These are phyloP conservation scores for Plemyria rubiginata DNA, from an alignment of 2,888 invertebrate species.

Conservation along the genomic window DNA sequence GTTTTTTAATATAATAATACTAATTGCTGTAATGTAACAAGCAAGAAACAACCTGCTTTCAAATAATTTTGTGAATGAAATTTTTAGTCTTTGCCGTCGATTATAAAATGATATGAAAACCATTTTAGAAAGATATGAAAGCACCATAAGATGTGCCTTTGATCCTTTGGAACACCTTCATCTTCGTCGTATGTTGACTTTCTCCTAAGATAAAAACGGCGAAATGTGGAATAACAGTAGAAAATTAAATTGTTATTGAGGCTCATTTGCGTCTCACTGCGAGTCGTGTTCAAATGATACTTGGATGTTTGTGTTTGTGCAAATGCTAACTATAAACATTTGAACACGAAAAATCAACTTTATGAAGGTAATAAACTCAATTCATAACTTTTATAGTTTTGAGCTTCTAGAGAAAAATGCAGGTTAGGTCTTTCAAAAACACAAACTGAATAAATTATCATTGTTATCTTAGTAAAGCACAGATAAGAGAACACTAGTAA, in stretches of 20 bases:
- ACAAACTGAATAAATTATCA: background rate
- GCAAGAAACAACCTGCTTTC: too few relatives aligned
- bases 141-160: too few relatives aligned
- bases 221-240: conserved; percentile 37
- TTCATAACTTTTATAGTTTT: conserved; percentile 8
- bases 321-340: conserved; percentile 21
- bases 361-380: conserved; percentile 4
- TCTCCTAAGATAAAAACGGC: conserved; percentile 39
- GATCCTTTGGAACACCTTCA: conserved; percentile 28
- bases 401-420: background rate
- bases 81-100: too few relatives aligned
- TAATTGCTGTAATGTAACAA: too few relatives aligned
- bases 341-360: conserved; percentile 8
- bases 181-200: conserved; percentile 37
- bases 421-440: background rate
- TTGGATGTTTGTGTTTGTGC: conserved; percentile 13
- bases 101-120: too few relatives aligned
- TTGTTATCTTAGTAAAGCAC: too few relatives aligned
- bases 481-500: too few relatives aligned
- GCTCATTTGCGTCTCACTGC: conserved; percentile 35
- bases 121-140: too few relatives aligned
- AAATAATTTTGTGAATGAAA: too few relatives aligned
- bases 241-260: conserved; percentile 41
- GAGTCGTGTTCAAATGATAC: conserved; percentile 18
- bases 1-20: too few relatives aligned